These are phyloP conservation scores for Rhinogobio ventralis DNA, from an alignment of 2,797 vertebrate genomes.

Conservation along the genomic window DNA sequence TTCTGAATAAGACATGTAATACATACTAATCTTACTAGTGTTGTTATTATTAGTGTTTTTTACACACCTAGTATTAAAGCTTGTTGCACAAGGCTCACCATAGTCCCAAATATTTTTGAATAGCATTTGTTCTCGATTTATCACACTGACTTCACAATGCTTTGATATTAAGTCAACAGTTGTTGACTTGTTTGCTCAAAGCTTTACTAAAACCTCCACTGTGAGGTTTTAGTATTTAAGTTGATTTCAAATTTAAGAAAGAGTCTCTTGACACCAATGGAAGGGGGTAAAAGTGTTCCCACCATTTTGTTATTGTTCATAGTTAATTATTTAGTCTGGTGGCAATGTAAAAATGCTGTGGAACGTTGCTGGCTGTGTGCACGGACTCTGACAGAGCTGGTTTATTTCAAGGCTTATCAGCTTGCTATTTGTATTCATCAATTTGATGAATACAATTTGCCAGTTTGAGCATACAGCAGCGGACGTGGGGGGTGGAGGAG, in stretches of 20 bases:
- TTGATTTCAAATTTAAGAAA: not conserved
- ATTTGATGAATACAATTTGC: slow-evolving; percentile 6
- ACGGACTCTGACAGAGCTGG: not conserved
- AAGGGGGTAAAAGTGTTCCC: not conserved
- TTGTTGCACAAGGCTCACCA: not conserved
- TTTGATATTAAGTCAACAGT: not conserved
- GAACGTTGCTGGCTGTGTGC: not conserved
- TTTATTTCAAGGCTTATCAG: slow-evolving; percentile 26
- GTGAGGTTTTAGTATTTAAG: too few relatives aligned
- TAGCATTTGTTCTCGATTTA: not conserved
- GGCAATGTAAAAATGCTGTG: slow-evolving; percentile 26
- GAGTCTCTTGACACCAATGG: not conserved
- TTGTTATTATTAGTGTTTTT: not conserved
- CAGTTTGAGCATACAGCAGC: slow-evolving; percentile 17
- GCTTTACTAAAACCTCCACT: not conserved
- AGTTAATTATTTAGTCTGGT: slow-evolving; percentile 12
- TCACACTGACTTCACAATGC: not conserved
- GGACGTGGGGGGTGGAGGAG: not conserved
- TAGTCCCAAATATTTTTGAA: not conserved
- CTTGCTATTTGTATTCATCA: slow-evolving; percentile 45
- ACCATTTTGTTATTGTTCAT: not conserved
- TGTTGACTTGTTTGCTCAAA: not conserved
- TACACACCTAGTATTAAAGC: not conserved
- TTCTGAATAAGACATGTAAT: not conserved
- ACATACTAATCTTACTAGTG: not conserved